Conservation (phyloP, 2,797 vertebrate genomes). For the Manis pentadactyla region DNA sequence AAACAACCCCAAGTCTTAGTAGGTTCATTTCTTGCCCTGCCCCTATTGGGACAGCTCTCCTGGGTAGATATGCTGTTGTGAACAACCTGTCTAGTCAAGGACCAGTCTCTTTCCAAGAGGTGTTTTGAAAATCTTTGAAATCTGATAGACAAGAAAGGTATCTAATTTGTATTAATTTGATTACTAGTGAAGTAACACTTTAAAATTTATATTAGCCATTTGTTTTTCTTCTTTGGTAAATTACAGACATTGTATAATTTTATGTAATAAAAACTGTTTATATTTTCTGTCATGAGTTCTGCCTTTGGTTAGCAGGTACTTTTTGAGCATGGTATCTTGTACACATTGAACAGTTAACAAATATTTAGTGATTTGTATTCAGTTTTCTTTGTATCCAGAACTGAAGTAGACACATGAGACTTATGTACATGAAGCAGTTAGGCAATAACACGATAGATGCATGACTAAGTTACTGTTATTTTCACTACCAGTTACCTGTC, state of each 20-base stretch:
- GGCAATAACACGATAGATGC: neutral
- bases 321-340: neutral
- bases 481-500: neutral
- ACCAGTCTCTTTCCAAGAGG: neutral
- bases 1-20: neutral
- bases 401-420: neutral
- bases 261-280: neutral
- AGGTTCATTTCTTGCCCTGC: neutral
- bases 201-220: neutral
- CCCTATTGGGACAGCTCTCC: neutral
- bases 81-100: neutral
- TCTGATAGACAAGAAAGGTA: neutral
- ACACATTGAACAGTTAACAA: neutral
- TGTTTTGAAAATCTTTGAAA: neutral
- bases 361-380: neutral
- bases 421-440: neutral
- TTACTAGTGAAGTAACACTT: neutral
- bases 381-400: neutral
- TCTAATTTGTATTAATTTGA: constrained; percentile 26
- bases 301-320: neutral
- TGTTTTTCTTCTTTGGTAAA: constrained; percentile 1
- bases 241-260: neutral
- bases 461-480: neutral
- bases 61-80: neutral
- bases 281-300: constrained; percentile 30